Conservation (phyloP, 2,113 vertebrate genomes). For the Dasypus novemcinctus region DNA sequence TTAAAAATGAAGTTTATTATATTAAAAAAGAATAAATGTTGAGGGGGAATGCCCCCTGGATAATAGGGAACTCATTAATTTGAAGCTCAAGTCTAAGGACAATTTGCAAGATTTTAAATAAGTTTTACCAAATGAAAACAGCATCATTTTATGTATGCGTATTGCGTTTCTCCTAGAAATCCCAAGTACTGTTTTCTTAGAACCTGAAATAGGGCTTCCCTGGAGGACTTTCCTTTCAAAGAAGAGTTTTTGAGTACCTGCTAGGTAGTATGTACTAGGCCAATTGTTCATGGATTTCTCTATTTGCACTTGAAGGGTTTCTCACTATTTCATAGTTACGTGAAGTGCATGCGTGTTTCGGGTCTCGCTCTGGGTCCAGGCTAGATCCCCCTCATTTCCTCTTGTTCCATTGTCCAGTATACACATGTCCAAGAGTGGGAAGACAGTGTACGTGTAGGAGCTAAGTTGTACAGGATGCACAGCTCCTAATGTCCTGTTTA, state of each 20-base stretch:
- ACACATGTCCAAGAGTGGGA: fast-evolving
- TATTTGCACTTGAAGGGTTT: background rate
- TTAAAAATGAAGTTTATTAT: no score
- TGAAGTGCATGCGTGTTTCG: background rate
- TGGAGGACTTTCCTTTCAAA: background rate
- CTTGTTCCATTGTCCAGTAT: no score
- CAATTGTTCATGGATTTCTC: background rate
- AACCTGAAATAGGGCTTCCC: background rate
- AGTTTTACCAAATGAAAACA: background rate
- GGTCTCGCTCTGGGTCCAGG: background rate
- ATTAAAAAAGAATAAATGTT: no score
- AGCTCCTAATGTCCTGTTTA: background rate
- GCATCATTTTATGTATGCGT: background rate
- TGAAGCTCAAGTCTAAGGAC: background rate
- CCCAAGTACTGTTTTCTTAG: background rate
- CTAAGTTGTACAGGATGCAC: background rate
- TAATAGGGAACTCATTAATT: background rate
- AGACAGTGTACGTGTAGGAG: background rate
- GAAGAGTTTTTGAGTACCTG: background rate
- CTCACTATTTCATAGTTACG: fast-evolving
- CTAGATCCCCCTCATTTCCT: fast-evolving
- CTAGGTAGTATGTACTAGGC: background rate
- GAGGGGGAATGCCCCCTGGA: background rate
- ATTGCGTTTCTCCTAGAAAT: background rate
- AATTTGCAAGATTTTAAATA: background rate